Evolutionary conservation across 2,797 vertebrate genomes (phyloP).

Genomic region (Notamacropus eugenii): DNA sequence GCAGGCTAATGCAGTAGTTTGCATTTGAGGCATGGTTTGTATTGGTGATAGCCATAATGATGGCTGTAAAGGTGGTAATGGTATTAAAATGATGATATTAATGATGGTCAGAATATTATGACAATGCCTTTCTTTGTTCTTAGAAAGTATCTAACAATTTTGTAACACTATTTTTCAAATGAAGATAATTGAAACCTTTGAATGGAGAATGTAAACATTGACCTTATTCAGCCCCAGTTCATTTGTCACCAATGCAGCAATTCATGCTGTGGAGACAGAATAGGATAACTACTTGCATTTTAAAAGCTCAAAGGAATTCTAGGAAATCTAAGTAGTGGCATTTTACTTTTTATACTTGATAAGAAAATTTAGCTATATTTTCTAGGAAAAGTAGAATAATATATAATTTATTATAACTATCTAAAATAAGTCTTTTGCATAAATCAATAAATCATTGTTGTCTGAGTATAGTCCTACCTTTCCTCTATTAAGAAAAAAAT

Average conservation of each 20-base stretch:
- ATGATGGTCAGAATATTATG: neutral
- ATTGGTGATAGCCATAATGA: neutral
- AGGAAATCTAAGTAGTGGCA: neutral
- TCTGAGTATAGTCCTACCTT: neutral
- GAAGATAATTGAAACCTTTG: neutral
- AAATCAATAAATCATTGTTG: conserved; percentile 9
- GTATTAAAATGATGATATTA: neutral
- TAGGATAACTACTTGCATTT: neutral
- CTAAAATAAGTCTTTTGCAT: neutral
- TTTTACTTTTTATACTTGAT: neutral
- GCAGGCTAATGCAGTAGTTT: neutral
- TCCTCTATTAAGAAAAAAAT: neutral
- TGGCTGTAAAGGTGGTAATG: neutral
- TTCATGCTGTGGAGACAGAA: neutral
- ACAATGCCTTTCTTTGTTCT: neutral
- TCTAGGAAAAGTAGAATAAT: neutral
- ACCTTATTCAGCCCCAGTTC: neutral
- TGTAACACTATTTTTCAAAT: conserved; percentile 13
- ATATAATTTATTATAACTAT: neutral
- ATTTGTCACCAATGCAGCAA: neutral
- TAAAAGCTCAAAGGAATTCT: neutral
- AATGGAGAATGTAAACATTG: neutral
- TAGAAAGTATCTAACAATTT: conserved; percentile 6
- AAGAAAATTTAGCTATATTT: neutral
- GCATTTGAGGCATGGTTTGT: neutral